A percentile compares a stretch with the other conserved stretches of the same genome.
These are phyloP conservation scores for Barnardius zonarius DNA, from an alignment of 2,113 vertebrate species.

Conservation along the genomic window DNA sequence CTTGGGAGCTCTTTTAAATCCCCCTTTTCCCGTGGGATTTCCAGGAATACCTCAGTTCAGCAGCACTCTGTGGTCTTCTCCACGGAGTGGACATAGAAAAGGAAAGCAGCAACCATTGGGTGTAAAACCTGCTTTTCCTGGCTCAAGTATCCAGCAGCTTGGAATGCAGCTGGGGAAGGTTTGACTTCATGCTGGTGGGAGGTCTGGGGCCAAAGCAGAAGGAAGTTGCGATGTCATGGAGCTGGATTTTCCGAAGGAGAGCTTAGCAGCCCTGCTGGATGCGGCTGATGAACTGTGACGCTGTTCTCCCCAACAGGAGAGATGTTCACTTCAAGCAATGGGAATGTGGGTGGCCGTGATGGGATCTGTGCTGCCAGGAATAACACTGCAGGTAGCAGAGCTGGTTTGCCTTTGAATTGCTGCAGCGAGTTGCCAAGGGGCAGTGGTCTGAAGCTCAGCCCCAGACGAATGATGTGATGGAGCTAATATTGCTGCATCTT, in stretches of 20 bases:
- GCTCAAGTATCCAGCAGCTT: background rate
- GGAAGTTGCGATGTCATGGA: background rate
- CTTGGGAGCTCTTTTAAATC: background rate
- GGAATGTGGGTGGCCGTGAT: rapidly evolving
- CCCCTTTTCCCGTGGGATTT: background rate
- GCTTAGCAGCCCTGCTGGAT: background rate
- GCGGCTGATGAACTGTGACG: rapidly evolving
- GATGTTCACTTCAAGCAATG: background rate
- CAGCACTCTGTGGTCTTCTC: background rate
- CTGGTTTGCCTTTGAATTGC: background rate
- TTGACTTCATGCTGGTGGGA: background rate
- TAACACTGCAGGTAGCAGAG: background rate
- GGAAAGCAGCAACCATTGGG: background rate
- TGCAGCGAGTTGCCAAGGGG: background rate
- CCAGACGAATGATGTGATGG: no score
- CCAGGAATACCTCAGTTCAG: background rate
- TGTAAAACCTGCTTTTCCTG: background rate
- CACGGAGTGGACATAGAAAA: background rate
- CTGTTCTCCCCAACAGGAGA: no score
- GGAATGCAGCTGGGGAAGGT: rapidly evolving
- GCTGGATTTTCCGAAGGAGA: background rate
- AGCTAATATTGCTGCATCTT: background rate
- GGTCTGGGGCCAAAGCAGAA: background rate
- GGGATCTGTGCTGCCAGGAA: background rate
- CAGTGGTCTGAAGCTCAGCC: background rate